A percentile compares a stretch with the other conserved stretches of the same genome.
Evolutionary conservation across 2,888 invertebrate species (phyloP).

Genomic region (Polia nebulosa): DNA sequence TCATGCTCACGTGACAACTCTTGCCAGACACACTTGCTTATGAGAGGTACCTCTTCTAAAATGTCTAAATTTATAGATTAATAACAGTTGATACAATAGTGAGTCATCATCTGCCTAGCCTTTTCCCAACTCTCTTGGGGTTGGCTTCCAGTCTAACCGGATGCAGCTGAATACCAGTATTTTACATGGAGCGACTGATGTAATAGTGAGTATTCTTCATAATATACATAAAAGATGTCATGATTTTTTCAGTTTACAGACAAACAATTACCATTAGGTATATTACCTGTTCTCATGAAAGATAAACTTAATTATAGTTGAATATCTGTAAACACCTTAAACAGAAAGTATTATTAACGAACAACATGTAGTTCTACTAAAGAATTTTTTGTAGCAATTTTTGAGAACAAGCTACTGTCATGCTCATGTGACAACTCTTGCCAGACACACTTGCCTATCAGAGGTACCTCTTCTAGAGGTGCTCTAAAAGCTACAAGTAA

Average conservation of each 20-base stretch:
- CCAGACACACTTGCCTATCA: conserved; percentile 97
- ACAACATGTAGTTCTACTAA: conserved; percentile 96
- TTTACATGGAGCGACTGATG: too few species aligned
- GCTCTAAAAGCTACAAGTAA: conserved; percentile 96
- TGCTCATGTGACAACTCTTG: conserved; percentile 94
- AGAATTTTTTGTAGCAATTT: conserved; percentile 94
- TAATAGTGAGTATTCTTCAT: conserved; percentile 47
- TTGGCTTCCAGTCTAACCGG: too few species aligned
- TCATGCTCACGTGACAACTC: conserved; percentile 94
- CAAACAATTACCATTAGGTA: conserved; percentile 2
- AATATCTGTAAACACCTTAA: conserved; percentile 11
- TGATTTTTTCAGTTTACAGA: conserved; percentile 33
- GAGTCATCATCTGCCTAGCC: too few species aligned
- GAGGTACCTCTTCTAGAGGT: conserved; percentile 96
- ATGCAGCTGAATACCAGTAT: too few species aligned
- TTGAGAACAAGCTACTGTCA: conserved; percentile 92
- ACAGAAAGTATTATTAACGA: conserved; percentile 87
- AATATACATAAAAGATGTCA: conserved; percentile 31
- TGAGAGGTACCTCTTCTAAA: conserved; percentile 96
- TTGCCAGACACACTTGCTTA: conserved; percentile 97
- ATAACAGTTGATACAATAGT: conserved; percentile 32
- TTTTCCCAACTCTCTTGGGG: too few species aligned
- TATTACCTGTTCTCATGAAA: neutral
- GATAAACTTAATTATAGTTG: neutral
- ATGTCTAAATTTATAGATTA: conserved; percentile 18